Conservation (phyloP, 2,888 invertebrate genomes). For the Drosophila phalerata region DNA sequence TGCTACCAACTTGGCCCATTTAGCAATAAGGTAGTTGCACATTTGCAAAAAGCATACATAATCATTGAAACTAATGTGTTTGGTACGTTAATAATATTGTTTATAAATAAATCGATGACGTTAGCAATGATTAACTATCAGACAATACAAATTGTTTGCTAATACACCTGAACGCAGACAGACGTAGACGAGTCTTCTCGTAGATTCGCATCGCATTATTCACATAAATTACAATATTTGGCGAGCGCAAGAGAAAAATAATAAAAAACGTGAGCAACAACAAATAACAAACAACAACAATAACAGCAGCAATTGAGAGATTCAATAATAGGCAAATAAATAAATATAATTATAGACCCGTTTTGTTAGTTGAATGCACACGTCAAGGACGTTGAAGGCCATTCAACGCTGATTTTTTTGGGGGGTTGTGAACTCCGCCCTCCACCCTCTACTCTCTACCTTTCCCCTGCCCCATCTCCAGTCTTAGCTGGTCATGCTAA, state of each 20-base stretch:
- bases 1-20: slow-evolving; percentile 52
- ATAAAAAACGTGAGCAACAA: slow-evolving; percentile 67
- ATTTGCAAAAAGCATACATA: slow-evolving; percentile 56
- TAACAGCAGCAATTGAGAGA: slow-evolving; percentile 37
- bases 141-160: slow-evolving; percentile 79
- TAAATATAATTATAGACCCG: slow-evolving; percentile 74
- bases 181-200: slow-evolving; percentile 42
- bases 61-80: slow-evolving; percentile 68
- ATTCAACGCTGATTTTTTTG: slow-evolving; percentile 67
- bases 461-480: background rate
- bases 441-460: slow-evolving; percentile 8
- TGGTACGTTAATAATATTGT: slow-evolving; percentile 68
- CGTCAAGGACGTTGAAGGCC: slow-evolving; percentile 79
- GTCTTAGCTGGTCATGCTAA: slow-evolving; percentile 56
- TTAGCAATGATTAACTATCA: slow-evolving; percentile 74
- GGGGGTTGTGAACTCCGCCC: slow-evolving; percentile 58
- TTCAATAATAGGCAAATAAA: slow-evolving; percentile 75
- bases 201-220: slow-evolving; percentile 74
- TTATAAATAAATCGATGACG: slow-evolving; percentile 79
- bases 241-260: slow-evolving; percentile 62
- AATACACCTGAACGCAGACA: slow-evolving; percentile 57
- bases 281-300: slow-evolving; percentile 41
- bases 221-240: slow-evolving; percentile 80
- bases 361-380: slow-evolving; percentile 58
- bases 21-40: slow-evolving; percentile 29